Percentiles rank a stretch among this genome's conserved stretches.
Conservation (phyloP, 2,888 invertebrate species). For the Chymomyza caudatula region DNA sequence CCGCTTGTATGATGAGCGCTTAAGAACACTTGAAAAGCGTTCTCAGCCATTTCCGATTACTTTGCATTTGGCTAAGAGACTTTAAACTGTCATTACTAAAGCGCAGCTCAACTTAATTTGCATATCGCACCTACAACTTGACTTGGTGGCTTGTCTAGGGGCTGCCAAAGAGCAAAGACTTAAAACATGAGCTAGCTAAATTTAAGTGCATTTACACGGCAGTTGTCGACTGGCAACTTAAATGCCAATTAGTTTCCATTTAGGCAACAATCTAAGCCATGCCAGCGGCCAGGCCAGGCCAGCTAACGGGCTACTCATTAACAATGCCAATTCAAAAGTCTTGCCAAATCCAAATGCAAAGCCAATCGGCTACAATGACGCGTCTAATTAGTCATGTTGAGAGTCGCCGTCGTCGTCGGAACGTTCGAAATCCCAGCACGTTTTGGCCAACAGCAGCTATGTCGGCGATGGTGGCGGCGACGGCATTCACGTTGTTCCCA, state of each 20-base stretch:
- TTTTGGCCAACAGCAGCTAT: constrained; percentile 28
- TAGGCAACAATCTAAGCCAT: constrained; percentile 16
- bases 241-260: constrained; percentile 67
- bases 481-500: neutral
- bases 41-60: constrained; percentile 6
- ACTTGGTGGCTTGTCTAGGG: neutral
- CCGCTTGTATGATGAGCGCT: neutral
- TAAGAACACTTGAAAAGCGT: neutral
- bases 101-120: constrained; percentile 35
- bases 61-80: neutral
- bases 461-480: neutral
- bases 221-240: constrained; percentile 33
- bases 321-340: constrained; percentile 58
- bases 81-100: neutral
- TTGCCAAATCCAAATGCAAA: constrained; percentile 57
- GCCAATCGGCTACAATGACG: constrained; percentile 69
- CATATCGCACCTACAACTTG: constrained; percentile 23
- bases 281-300: neutral
- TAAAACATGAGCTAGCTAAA: constrained; percentile 22
- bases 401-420: constrained; percentile 19
- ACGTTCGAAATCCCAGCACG: constrained; percentile 54
- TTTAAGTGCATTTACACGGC: constrained; percentile 46
- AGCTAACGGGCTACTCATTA: constrained; percentile 47
- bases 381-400: constrained; percentile 67
- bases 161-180: neutral